Percentiles rank a stretch among this genome's conserved stretches.
Conservation (phyloP, 2,888 invertebrate genomes). For the Aromia moschata region DNA sequence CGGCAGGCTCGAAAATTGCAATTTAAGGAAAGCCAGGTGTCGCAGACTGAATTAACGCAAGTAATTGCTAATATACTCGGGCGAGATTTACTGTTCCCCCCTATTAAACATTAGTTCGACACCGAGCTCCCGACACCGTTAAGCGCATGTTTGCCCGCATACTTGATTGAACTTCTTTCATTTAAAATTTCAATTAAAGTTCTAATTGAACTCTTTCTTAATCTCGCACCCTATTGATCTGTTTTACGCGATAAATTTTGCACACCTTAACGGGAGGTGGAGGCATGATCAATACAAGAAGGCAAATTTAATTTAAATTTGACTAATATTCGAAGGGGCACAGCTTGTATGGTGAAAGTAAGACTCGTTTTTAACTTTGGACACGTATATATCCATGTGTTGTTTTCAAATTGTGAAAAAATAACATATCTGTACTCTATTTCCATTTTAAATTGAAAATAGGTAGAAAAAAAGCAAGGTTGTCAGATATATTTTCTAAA, state of each 20-base stretch:
- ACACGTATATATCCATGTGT: no score
- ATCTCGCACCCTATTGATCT: background rate
- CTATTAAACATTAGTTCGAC: conserved; percentile 60
- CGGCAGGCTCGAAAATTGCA: conserved; percentile 54
- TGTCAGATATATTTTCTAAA: no score
- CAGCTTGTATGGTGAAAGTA: no score
- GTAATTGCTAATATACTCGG: conserved; percentile 63
- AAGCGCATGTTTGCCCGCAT: conserved; percentile 40
- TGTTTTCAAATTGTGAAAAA: no score
- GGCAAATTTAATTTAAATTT: no score
- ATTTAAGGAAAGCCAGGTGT: conserved; percentile 59
- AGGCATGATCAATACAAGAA: no score
- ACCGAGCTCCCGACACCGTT: conserved; percentile 46
- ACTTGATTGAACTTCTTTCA: conserved; percentile 57
- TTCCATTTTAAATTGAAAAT: no score
- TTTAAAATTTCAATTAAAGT: conserved; percentile 56
- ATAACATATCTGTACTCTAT: no score
- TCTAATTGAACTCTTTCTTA: conserved; percentile 52
- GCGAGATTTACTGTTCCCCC: conserved; percentile 59
- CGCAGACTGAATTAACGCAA: conserved; percentile 62
- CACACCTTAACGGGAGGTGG: background rate
- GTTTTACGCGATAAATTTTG: background rate
- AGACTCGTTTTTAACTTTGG: no score
- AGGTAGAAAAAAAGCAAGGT: no score
- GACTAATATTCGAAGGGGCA: no score